These are phyloP conservation scores for Hoplodrina blanda DNA, from an alignment of 2,888 invertebrate species.

Conservation along the genomic window DNA sequence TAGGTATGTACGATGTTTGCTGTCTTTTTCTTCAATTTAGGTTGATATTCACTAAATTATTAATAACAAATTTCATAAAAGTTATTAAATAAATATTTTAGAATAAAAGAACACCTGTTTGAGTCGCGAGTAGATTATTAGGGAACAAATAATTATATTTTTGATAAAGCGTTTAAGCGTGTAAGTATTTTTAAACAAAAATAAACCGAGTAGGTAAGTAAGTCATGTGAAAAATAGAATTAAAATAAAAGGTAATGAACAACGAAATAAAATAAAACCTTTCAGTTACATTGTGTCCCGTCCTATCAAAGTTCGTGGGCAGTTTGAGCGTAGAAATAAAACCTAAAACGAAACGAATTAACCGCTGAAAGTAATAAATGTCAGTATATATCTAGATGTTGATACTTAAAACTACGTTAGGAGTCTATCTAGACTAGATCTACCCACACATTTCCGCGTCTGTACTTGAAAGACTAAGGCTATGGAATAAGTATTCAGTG, in stretches of 20 bases:
- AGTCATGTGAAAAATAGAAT: background rate
- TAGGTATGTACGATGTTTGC: slow-evolving; percentile 64
- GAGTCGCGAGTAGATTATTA: slow-evolving; percentile 16
- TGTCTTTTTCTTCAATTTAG: slow-evolving; percentile 13
- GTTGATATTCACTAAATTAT: slow-evolving; percentile 1
- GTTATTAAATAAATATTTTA: background rate
- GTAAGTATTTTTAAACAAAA: background rate
- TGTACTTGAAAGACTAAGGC: background rate
- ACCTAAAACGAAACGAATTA: slow-evolving; percentile 9
- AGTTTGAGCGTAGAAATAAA: slow-evolving; percentile 29
- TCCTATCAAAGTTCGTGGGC: background rate
- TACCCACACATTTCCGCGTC: background rate
- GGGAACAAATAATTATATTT: background rate
- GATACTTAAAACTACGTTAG: background rate
- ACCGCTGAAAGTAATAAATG: slow-evolving; percentile 29
- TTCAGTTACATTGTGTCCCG: slow-evolving; percentile 7
- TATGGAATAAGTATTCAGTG: slow-evolving; percentile 4
- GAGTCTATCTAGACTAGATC: background rate
- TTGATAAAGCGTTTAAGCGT: no score
- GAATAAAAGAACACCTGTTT: slow-evolving; percentile 54
- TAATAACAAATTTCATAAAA: background rate
- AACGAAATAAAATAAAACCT: slow-evolving; percentile 29
- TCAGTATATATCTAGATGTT: slow-evolving; percentile 11
- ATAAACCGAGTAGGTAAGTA: background rate
- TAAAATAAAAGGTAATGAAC: slow-evolving; percentile 23